A percentile compares a stretch with the other conserved stretches of the same genome.
phyloP scores from a whole-genome alignment of 2,888 invertebrate genomes.

The Magallana nippona region DNA sequence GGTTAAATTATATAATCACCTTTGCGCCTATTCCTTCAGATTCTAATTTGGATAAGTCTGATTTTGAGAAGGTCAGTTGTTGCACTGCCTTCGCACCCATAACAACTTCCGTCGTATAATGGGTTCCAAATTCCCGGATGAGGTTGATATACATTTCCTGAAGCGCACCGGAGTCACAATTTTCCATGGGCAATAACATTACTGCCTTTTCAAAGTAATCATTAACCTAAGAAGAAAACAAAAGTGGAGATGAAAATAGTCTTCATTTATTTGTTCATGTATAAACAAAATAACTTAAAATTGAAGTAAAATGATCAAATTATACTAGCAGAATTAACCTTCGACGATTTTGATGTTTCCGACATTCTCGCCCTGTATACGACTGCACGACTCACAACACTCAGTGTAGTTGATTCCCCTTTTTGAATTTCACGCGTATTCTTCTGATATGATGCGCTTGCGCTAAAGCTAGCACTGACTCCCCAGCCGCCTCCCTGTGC shows the following conservation, averaged over 20 bases:
- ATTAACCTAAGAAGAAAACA: slow-evolving; percentile 30
- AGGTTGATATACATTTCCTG: slow-evolving; percentile 36
- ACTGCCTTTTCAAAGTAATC: slow-evolving; percentile 46
- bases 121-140: slow-evolving; percentile 42
- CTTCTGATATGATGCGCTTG: slow-evolving; percentile 44
- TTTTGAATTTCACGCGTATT: slow-evolving; percentile 34
- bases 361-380: slow-evolving; percentile 39
- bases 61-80: slow-evolving; percentile 35
- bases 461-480: slow-evolving; percentile 41
- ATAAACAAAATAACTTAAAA: too few species aligned
- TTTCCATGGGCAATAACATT: slow-evolving; percentile 35
- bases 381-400: slow-evolving; percentile 33
- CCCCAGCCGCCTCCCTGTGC: slow-evolving; percentile 38
- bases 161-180: slow-evolving; percentile 33
- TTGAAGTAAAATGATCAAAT: too few species aligned
- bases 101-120: slow-evolving; percentile 46
- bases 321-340: slow-evolving; percentile 4
- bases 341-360: slow-evolving; percentile 34
- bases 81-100: slow-evolving; percentile 50
- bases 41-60: slow-evolving; percentile 39
- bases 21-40: slow-evolving; percentile 38
- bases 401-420: slow-evolving; percentile 40
- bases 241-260: not conserved
- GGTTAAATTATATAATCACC: slow-evolving; percentile 7
- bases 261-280: too few species aligned